Evolutionary conservation across 2,113 vertebrate genomes (phyloP).

Genomic region (Dasypus novemcinctus): DNA sequence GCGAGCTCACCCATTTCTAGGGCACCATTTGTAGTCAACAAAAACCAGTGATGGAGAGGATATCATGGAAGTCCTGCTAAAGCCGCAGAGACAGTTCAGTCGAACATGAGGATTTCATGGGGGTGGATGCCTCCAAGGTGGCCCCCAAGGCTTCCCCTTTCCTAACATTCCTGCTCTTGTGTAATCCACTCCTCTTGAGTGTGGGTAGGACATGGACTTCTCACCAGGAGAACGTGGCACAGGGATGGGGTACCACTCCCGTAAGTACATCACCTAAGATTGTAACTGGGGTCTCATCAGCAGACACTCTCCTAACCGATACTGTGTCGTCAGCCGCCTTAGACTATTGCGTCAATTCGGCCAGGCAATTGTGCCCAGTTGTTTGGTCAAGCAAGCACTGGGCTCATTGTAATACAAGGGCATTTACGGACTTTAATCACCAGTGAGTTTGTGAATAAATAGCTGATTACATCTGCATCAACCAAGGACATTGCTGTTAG

Average conservation of each 20-base stretch:
- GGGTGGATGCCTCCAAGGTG: neutral
- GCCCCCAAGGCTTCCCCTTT: rapidly evolving
- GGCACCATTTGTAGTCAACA: rapidly evolving
- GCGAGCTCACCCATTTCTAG: neutral
- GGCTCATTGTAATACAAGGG: too few species aligned
- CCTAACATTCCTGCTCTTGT: neutral
- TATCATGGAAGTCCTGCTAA: too few species aligned
- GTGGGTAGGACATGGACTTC: neutral
- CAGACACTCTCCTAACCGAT: rapidly evolving
- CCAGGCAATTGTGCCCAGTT: too few species aligned
- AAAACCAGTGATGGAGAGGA: neutral
- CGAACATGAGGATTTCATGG: neutral
- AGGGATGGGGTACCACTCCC: rapidly evolving
- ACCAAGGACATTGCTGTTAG: too few species aligned
- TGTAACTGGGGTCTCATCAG: neutral
- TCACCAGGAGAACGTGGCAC: neutral
- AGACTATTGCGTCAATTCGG: too few species aligned
- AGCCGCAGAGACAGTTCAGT: neutral
- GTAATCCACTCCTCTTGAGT: neutral
- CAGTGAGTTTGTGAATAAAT: too few species aligned
- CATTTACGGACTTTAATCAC: too few species aligned
- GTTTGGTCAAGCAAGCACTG: too few species aligned
- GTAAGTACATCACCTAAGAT: rapidly evolving
- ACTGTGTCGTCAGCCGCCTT: neutral
- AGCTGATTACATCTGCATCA: too few species aligned